Conservation (phyloP, 2,888 invertebrate genomes). For the Meiosimyza decipiens region DNA sequence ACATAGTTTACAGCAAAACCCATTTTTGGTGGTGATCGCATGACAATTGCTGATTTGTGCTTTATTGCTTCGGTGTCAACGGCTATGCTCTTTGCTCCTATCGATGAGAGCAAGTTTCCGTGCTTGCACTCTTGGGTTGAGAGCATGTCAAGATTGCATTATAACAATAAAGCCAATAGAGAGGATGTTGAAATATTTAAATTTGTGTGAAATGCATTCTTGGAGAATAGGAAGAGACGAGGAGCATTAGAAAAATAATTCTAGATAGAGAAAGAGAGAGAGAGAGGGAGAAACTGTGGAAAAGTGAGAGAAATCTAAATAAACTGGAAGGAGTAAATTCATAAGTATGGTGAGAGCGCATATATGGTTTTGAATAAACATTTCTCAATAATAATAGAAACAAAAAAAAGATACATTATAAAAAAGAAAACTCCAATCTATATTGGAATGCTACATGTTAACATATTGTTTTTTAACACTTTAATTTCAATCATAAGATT, state of each 20-base stretch:
- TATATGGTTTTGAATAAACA: too few species aligned
- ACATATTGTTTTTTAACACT: too few species aligned
- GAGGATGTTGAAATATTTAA: conserved; percentile 61
- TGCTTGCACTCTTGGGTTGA: conserved; percentile 66
- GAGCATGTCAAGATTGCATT: conserved; percentile 64
- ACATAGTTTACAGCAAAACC: conserved; percentile 52
- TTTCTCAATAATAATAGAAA: too few species aligned
- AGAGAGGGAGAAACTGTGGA: not conserved
- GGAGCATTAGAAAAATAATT: conserved; percentile 22
- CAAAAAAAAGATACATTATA: too few species aligned
- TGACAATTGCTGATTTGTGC: conserved; percentile 69
- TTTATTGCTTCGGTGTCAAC: conserved; percentile 67
- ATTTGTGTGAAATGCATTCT: conserved; percentile 49
- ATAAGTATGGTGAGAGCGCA: not conserved
- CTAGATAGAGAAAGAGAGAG: not conserved
- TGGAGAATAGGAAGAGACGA: conserved; percentile 44
- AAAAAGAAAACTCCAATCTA: too few species aligned
- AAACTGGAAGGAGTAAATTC: not conserved
- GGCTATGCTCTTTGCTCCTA: conserved; percentile 63
- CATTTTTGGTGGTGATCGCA: conserved; percentile 59
- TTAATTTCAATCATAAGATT: too few species aligned
- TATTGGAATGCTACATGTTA: too few species aligned
- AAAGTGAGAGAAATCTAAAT: not conserved
- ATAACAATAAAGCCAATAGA: conserved; percentile 66
- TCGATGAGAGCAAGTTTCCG: conserved; percentile 65